A percentile compares a stretch with the other conserved stretches of the same genome.
Conservation (phyloP, 2,888 invertebrate genomes). For the Cerceris rybyensis region DNA sequence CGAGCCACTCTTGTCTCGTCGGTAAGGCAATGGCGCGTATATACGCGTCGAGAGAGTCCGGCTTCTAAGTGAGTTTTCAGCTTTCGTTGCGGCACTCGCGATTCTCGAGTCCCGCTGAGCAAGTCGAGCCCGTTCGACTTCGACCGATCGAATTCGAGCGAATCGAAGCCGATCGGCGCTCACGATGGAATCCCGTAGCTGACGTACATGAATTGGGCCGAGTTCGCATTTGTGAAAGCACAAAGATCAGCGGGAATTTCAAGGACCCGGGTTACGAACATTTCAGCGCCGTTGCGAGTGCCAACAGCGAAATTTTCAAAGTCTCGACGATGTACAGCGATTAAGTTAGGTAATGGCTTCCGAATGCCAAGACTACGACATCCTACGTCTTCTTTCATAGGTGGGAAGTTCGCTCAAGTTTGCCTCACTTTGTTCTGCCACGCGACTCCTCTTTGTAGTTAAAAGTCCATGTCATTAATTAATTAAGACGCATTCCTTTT, state of each 20-base stretch:
- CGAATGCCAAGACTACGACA: conserved; percentile 29
- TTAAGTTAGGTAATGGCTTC: conserved; percentile 44
- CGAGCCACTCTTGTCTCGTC: conserved; percentile 44
- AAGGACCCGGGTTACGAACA: conserved; percentile 33
- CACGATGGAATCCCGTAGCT: no score
- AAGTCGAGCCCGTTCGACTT: not conserved
- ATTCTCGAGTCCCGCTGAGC: not conserved
- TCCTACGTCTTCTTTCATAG: conserved; percentile 32
- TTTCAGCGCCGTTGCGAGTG: conserved; percentile 29
- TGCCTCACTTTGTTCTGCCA: not conserved
- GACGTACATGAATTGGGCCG: conserved; percentile 1
- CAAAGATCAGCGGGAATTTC: conserved; percentile 29
- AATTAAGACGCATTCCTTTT: not conserved
- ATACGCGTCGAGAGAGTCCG: conserved; percentile 2
- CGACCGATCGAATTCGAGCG: not conserved
- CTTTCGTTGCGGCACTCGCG: not conserved
- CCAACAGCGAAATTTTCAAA: conserved; percentile 53
- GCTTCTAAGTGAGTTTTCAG: conserved; percentile 6
- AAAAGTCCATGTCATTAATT: not conserved
- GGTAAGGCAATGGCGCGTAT: not conserved
- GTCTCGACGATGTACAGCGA: conserved; percentile 36
- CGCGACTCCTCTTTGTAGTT: not conserved
- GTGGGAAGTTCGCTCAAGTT: conserved; percentile 7
- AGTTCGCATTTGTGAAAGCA: conserved; percentile 16
- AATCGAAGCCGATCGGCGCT: no score